These are phyloP conservation scores for Esperia sulphurella DNA, from an alignment of 2,888 invertebrate genomes.

Conservation along the genomic window DNA sequence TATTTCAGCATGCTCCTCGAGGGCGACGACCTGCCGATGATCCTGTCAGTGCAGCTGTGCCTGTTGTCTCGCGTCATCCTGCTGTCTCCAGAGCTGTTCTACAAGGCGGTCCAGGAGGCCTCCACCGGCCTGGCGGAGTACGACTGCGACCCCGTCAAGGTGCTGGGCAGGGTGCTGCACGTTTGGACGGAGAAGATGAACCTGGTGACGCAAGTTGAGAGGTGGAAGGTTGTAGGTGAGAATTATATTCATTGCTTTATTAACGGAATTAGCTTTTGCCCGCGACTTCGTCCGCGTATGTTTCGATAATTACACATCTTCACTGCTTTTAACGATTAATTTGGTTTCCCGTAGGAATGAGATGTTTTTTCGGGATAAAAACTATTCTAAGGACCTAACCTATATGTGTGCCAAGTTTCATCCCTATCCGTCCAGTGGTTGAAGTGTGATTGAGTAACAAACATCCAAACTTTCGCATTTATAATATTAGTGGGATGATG, in stretches of 20 bases:
- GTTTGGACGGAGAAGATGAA: constrained; percentile 91
- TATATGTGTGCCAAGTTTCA: too few species aligned
- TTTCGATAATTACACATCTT: too few species aligned
- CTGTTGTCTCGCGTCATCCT: constrained; percentile 89
- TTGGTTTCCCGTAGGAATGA: too few species aligned
- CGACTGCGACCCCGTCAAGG: constrained; percentile 79
- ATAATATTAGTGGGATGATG: too few species aligned
- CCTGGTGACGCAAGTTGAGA: constrained; percentile 86
- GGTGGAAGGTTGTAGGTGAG: constrained; percentile 89
- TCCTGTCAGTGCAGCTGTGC: constrained; percentile 88
- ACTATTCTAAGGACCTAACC: too few species aligned
- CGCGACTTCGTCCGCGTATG: too few species aligned
- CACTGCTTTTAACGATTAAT: too few species aligned
- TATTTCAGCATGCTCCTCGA: constrained; percentile 82
- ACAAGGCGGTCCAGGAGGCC: constrained; percentile 73
- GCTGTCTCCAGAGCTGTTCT: constrained; percentile 83
- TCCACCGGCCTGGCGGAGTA: constrained; percentile 59
- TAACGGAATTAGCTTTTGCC: too few species aligned
- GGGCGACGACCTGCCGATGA: constrained; percentile 84
- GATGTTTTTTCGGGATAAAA: too few species aligned
- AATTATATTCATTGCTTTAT: neutral
- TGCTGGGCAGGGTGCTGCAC: constrained; percentile 85
- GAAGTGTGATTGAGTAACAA: too few species aligned
- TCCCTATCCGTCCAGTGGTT: too few species aligned
- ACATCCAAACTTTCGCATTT: too few species aligned